These are phyloP conservation scores for Fistularia commersonii DNA, from an alignment of 2,797 vertebrate genomes.

Conservation along the genomic window DNA sequence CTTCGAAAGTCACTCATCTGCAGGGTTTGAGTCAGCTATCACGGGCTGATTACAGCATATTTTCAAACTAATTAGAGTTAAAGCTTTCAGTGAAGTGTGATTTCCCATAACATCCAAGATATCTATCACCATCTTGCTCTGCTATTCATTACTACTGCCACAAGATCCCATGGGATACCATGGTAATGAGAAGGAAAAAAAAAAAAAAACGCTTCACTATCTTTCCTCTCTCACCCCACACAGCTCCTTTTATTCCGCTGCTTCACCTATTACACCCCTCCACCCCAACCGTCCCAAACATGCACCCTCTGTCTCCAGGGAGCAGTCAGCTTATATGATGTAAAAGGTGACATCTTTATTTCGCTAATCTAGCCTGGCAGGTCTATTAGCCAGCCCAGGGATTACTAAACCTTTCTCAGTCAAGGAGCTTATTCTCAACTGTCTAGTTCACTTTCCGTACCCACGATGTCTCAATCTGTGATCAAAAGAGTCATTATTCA, in stretches of 20 bases:
- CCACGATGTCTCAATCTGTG: constrained; percentile 55
- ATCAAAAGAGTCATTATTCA: constrained; percentile 56
- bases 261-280: constrained; percentile 35
- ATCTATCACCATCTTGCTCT: constrained; percentile 62
- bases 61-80: constrained; percentile 55
- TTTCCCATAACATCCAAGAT: constrained; percentile 54
- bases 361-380: constrained; percentile 68
- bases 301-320: constrained; percentile 55
- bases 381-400: constrained; percentile 66
- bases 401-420: constrained; percentile 56
- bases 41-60: constrained; percentile 50
- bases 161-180: constrained; percentile 52
- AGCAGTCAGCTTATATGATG: constrained; percentile 69
- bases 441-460: constrained; percentile 45
- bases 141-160: constrained; percentile 52
- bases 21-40: not conserved
- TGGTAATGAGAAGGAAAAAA: constrained; percentile 61
- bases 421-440: constrained; percentile 55
- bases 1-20: too few species aligned
- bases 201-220: constrained; percentile 42
- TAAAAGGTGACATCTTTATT: constrained; percentile 72
- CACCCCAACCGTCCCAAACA: constrained; percentile 20
- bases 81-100: constrained; percentile 44
- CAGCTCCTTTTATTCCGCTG: constrained; percentile 10
- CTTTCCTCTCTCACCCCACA: constrained; percentile 5